These are phyloP conservation scores for Pogonocichla stellata DNA, from an alignment of 2,113 vertebrate species.

Conservation along the genomic window DNA sequence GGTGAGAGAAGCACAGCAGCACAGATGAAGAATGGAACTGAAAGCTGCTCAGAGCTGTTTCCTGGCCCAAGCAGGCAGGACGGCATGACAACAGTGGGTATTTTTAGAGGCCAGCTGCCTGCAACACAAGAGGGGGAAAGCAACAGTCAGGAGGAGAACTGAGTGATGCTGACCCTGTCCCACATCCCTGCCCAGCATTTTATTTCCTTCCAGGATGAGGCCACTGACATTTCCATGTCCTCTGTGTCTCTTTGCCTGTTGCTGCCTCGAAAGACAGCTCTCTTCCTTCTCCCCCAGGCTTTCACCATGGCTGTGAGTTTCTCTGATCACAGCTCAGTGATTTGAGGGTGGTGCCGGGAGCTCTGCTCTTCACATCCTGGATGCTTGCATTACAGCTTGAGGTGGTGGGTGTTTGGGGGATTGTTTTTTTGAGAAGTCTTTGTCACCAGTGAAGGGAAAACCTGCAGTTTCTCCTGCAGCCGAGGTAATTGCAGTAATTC, in stretches of 20 bases:
- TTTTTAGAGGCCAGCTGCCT: constrained; percentile 67
- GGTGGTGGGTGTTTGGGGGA: not conserved
- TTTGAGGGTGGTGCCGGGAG: not conserved
- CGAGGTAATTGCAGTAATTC: not conserved
- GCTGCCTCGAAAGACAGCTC: not conserved
- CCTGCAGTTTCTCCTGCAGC: not conserved
- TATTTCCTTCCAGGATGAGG: not conserved
- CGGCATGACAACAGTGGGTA: constrained; percentile 4
- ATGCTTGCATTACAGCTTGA: not conserved
- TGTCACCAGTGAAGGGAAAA: not conserved
- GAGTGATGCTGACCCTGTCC: not conserved
- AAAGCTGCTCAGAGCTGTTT: not conserved
- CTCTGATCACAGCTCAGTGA: not conserved
- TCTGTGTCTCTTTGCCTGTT: not conserved
- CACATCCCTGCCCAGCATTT: not conserved
- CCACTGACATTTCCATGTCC: not conserved
- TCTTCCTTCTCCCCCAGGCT: not conserved
- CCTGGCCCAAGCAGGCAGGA: constrained; percentile 22
- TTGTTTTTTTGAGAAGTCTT: not conserved
- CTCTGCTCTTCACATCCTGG: not conserved
- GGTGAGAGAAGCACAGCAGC: not conserved
- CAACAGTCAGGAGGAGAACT: not conserved
- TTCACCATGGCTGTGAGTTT: not conserved
- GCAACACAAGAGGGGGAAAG: constrained; percentile 2
- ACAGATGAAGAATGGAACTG: not conserved